Evolutionary conservation across 2,888 invertebrate genomes (phyloP).

Genomic region (Campaea margaritaria): DNA sequence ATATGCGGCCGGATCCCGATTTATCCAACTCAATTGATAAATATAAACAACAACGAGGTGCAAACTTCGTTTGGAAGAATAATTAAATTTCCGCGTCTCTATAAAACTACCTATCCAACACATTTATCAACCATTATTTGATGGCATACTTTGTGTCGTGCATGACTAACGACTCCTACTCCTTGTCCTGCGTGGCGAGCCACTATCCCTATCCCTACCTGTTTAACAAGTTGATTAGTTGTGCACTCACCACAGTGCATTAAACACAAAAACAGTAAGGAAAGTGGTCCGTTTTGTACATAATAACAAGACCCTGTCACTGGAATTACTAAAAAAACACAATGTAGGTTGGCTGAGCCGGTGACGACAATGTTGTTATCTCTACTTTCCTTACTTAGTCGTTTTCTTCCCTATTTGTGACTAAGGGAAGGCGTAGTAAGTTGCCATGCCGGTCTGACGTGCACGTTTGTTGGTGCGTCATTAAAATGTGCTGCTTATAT

Average conservation of each 20-base stretch:
- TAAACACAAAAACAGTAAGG: slow-evolving; percentile 3
- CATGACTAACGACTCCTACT: slow-evolving; percentile 21
- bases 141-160: slow-evolving; percentile 6
- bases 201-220: slow-evolving; percentile 19
- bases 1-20: too few relatives aligned
- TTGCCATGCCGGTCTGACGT: background rate
- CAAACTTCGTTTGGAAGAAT: too few relatives aligned
- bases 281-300: background rate
- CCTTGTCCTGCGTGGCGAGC: slow-evolving; percentile 9
- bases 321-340: background rate
- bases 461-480: background rate
- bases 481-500: background rate
- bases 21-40: too few relatives aligned
- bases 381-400: background rate
- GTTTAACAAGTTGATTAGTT: slow-evolving; percentile 17
- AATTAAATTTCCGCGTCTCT: too few relatives aligned
- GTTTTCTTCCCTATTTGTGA: background rate
- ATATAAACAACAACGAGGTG: too few relatives aligned
- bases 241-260: slow-evolving; percentile 10
- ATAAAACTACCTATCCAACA: too few relatives aligned
- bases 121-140: background rate
- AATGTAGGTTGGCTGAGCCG: background rate
- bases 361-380: slow-evolving; percentile 5
- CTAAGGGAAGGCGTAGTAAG: background rate
- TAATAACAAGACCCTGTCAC: background rate